These are phyloP conservation scores for Yponomeuta sedellus DNA, from an alignment of 2,888 invertebrate species.

Conservation along the genomic window DNA sequence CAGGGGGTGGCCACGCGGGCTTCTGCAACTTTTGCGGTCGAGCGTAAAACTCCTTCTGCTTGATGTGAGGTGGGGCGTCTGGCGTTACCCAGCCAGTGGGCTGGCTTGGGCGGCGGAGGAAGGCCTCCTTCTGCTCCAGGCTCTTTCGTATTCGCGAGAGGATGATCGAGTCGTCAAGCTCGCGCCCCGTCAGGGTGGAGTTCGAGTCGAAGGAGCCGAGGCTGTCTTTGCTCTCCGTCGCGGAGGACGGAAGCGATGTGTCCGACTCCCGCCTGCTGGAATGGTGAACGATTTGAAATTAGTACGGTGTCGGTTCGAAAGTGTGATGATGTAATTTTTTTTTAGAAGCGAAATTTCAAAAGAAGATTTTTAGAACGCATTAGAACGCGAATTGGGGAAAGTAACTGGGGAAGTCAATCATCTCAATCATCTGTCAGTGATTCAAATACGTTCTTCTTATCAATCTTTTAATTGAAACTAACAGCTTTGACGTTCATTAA, in stretches of 20 bases:
- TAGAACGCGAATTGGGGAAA: no score
- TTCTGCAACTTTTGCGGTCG: conserved; percentile 85
- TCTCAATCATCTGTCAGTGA: no score
- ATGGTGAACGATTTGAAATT: conserved; percentile 21
- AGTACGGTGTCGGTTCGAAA: not conserved
- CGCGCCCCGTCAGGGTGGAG: conserved; percentile 80
- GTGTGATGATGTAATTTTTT: no score
- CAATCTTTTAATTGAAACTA: no score
- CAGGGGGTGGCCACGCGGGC: conserved; percentile 82
- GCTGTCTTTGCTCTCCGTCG: conserved; percentile 81
- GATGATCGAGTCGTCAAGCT: conserved; percentile 82
- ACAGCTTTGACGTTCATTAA: no score
- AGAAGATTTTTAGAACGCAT: no score
- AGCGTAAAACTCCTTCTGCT: conserved; percentile 85
- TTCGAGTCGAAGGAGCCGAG: conserved; percentile 81
- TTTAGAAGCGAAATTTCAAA: no score
- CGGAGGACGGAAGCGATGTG: conserved; percentile 78
- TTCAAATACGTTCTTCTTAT: no score
- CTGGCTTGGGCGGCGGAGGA: conserved; percentile 84
- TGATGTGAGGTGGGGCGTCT: conserved; percentile 70
- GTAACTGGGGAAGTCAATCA: no score
- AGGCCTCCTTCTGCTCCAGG: conserved; percentile 93
- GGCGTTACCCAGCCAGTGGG: conserved; percentile 78
- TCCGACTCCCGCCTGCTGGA: conserved; percentile 77
- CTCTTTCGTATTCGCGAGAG: conserved; percentile 88